These are phyloP conservation scores for Ranitomeya imitator DNA, from an alignment of 2,113 vertebrate genomes.

Conservation along the genomic window DNA sequence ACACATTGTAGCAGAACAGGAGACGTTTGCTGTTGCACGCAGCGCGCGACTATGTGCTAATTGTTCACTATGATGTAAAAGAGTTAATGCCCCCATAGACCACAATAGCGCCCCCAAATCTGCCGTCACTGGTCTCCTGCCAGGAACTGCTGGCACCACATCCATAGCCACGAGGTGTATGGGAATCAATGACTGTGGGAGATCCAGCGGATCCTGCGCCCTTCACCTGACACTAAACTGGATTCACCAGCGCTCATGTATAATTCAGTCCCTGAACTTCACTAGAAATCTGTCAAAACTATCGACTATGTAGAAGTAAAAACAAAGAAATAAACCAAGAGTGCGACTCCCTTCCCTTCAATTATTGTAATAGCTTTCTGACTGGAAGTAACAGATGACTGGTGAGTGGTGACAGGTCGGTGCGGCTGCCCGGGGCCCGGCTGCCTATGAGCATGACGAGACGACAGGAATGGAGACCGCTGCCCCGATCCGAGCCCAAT, in stretches of 20 bases:
- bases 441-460: constrained; percentile 23
- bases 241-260: not conserved
- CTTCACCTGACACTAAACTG: constrained; percentile 10
- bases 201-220: not conserved
- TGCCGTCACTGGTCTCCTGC: not conserved
- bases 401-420: constrained; percentile 17
- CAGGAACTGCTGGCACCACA: not conserved
- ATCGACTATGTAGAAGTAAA: constrained; percentile 33
- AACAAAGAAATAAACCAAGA: not conserved
- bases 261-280: not conserved
- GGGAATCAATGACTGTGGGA: constrained; percentile 3
- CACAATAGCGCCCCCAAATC: too few relatives aligned
- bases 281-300: constrained; percentile 6
- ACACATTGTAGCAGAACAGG: too few relatives aligned
- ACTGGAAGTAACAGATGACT: constrained; percentile 40
- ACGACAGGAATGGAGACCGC: not conserved
- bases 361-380: constrained; percentile 52
- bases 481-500: not conserved
- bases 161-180: not conserved
- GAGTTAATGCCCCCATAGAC: not conserved
- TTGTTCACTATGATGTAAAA: not conserved
- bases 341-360: constrained; percentile 37
- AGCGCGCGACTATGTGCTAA: not conserved
- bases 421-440: constrained; percentile 33
- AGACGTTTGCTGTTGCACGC: too few relatives aligned